These are phyloP conservation scores for Drosophila azteca DNA, from an alignment of 1,140 invertebrate species.

Conservation along the genomic window DNA sequence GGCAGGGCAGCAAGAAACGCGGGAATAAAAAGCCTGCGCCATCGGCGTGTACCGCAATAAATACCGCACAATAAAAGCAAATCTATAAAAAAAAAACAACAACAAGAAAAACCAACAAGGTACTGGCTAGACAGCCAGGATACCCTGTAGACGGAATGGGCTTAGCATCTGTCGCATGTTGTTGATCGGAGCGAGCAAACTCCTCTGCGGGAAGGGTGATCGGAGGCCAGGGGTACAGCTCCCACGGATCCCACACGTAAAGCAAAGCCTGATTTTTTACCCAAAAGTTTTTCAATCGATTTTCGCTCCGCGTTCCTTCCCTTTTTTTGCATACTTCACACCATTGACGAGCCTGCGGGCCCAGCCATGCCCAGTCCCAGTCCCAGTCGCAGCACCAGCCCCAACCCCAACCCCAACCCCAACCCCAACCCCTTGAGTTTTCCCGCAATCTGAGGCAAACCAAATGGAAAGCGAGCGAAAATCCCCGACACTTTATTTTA, in stretches of 20 bases:
- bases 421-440: constrained; percentile 2
- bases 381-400: neutral
- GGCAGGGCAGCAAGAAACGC: constrained; percentile 8
- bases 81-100: constrained; percentile 51
- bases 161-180: too few relatives aligned
- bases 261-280: constrained; percentile 14
- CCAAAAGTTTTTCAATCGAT: constrained; percentile 30
- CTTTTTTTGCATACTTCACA: constrained; percentile 60
- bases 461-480: constrained; percentile 41
- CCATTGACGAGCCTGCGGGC: constrained; percentile 51
- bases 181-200: too few relatives aligned
- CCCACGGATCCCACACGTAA: neutral
- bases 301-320: constrained; percentile 20
- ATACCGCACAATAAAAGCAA: constrained; percentile 73
- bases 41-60: constrained; percentile 62
- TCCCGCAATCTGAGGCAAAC: constrained; percentile 36
- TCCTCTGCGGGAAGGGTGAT: neutral
- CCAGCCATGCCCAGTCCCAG: neutral
- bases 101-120: constrained; percentile 8
- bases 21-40: constrained; percentile 20
- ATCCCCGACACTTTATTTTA: constrained; percentile 72
- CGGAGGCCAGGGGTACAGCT: constrained; percentile 1
- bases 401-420: neutral
- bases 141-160: neutral
- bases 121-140: constrained; percentile 2